phyloP scores from a whole-genome alignment of 2,888 invertebrate genomes.

The Macaria liturata region DNA sequence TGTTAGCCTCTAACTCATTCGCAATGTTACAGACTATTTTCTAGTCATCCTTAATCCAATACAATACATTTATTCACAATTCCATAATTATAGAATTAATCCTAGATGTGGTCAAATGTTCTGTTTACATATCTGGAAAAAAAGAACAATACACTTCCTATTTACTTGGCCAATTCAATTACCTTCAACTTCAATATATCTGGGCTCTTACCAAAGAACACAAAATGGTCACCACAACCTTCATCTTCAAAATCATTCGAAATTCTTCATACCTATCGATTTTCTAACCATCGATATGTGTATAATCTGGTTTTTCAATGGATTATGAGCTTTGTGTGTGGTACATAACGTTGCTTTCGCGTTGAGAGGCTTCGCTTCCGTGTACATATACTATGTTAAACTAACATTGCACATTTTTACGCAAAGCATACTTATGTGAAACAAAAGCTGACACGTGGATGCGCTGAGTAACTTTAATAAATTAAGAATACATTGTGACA shows the following conservation, averaged over 20 bases:
- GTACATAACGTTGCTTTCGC: slow-evolving; percentile 44
- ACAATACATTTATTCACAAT: no score
- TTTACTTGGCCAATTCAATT: slow-evolving; percentile 1
- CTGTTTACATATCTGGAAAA: no score
- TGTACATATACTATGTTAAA: slow-evolving; percentile 20
- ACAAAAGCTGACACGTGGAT: slow-evolving; percentile 34
- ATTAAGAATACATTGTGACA: no score
- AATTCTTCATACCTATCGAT: slow-evolving; percentile 29
- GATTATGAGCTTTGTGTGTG: slow-evolving; percentile 67
- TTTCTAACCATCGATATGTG: slow-evolving; percentile 31
- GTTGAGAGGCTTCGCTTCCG: slow-evolving; percentile 24
- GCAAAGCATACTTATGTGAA: slow-evolving; percentile 35
- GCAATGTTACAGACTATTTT: neutral
- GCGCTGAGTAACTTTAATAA: slow-evolving; percentile 10
- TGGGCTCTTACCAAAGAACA: neutral
- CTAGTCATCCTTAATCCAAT: neutral
- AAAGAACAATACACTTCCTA: no score
- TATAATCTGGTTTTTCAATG: slow-evolving; percentile 34
- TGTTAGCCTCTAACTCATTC: neutral
- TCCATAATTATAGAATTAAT: no score
- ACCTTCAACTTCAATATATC: neutral
- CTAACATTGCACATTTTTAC: slow-evolving; percentile 35
- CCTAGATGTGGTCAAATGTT: no score
- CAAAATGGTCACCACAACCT: slow-evolving; percentile 22
- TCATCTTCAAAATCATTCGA: slow-evolving; percentile 29